Conservation (phyloP, 2,888 invertebrate species). For the Andrena bicolor region DNA sequence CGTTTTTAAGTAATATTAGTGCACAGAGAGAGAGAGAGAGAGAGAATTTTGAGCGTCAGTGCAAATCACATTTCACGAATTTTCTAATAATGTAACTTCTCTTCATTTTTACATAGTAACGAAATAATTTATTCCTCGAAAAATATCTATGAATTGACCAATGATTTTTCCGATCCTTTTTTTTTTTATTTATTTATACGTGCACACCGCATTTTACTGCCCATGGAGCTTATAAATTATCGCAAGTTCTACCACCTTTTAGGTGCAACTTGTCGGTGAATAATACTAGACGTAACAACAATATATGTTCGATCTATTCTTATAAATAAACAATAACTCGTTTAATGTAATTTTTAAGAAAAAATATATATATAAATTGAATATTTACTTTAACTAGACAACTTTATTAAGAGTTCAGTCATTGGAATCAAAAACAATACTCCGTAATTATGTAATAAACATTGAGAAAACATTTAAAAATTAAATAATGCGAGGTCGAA, state of each 20-base stretch:
- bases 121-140: constrained; percentile 70
- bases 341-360: constrained; percentile 49
- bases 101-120: constrained; percentile 49
- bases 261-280: constrained; percentile 38
- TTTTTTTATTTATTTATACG: constrained; percentile 22
- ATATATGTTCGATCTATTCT: constrained; percentile 59
- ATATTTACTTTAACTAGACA: constrained; percentile 46
- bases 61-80: constrained; percentile 57
- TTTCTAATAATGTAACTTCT: constrained; percentile 56
- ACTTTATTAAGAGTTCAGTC: constrained; percentile 41
- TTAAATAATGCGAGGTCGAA: constrained; percentile 53
- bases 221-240: constrained; percentile 68
- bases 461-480: constrained; percentile 44
- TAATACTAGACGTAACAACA: constrained; percentile 67
- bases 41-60: constrained; percentile 69
- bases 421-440: constrained; percentile 40
- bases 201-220: constrained; percentile 65
- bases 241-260: constrained; percentile 44
- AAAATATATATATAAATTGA: constrained; percentile 53
- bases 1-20: constrained; percentile 65
- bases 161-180: constrained; percentile 35
- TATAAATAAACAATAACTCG: constrained; percentile 70
- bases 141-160: constrained; percentile 73
- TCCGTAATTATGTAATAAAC: constrained; percentile 39
- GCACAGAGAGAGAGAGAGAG: constrained; percentile 25